Percentiles rank a stretch among this genome's conserved stretches.
Evolutionary conservation across 2,888 invertebrate genomes (phyloP).

Genomic region (Noctua fimbriata): DNA sequence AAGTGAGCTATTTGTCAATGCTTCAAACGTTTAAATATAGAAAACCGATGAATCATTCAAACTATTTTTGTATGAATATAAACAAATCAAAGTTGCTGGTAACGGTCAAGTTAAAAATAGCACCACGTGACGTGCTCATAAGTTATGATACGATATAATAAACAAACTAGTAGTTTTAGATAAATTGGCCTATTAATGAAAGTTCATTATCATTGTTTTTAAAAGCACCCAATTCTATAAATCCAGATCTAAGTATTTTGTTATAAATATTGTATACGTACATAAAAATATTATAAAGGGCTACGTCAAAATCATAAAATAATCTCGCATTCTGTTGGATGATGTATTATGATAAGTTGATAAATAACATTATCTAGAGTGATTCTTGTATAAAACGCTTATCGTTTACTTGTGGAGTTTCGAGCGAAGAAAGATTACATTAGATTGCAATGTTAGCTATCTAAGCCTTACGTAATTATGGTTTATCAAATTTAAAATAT

Average conservation of each 20-base stretch:
- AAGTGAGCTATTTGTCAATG: slow-evolving; percentile 9
- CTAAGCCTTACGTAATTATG: slow-evolving; percentile 56
- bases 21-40: slow-evolving; percentile 41
- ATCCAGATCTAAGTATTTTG: background rate
- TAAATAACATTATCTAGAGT: slow-evolving; percentile 63
- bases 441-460: slow-evolving; percentile 58
- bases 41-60: slow-evolving; percentile 54
- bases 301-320: slow-evolving; percentile 33
- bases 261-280: background rate
- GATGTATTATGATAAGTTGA: slow-evolving; percentile 59
- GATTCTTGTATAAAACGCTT: slow-evolving; percentile 57
- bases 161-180: slow-evolving; percentile 33
- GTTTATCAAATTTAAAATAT: slow-evolving; percentile 47
- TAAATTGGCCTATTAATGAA: slow-evolving; percentile 13
- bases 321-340: slow-evolving; percentile 43
- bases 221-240: background rate
- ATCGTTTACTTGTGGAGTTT: slow-evolving; percentile 56
- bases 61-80: slow-evolving; percentile 50
- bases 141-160: slow-evolving; percentile 42
- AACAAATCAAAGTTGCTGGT: slow-evolving; percentile 51
- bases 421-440: slow-evolving; percentile 60
- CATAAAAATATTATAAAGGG: background rate
- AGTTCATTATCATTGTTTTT: background rate
- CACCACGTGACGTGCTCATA: slow-evolving; percentile 32
- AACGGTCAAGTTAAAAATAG: slow-evolving; percentile 54